Evolutionary conservation across 2,113 vertebrate genomes (phyloP).

Genomic region (Bettongia penicillata): DNA sequence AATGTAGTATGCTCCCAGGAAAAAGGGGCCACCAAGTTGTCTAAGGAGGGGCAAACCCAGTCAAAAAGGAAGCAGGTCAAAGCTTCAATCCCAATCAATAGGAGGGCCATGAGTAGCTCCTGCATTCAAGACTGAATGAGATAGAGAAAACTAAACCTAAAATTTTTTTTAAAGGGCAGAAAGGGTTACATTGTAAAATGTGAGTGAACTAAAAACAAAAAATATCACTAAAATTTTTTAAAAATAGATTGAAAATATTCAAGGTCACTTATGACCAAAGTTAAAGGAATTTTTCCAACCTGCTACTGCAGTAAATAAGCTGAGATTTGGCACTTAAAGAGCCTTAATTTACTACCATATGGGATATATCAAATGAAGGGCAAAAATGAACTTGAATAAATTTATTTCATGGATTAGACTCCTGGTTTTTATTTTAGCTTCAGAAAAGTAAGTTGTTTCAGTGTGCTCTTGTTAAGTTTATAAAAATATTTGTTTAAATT

Average conservation of each 20-base stretch:
- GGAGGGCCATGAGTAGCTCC: too few species aligned
- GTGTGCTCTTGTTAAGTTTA: not conserved
- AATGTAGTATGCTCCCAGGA: too few species aligned
- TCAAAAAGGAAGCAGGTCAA: too few species aligned
- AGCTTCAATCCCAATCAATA: too few species aligned
- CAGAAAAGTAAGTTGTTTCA: not conserved
- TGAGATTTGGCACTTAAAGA: not conserved
- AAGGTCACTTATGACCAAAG: not conserved
- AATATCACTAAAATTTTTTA: not conserved
- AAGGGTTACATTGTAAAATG: not conserved
- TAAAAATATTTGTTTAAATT: not conserved
- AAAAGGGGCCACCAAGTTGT: too few species aligned
- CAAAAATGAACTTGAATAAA: not conserved
- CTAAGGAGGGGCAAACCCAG: too few species aligned
- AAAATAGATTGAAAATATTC: not conserved
- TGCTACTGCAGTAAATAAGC: not conserved
- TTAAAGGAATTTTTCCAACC: not conserved
- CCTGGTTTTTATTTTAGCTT: not conserved
- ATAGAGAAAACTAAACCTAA: too few species aligned
- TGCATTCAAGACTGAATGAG: too few species aligned
- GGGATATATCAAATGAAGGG: not conserved
- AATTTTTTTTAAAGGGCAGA: too few species aligned
- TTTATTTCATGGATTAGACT: not conserved
- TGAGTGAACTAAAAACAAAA: not conserved
- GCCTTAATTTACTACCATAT: not conserved